phyloP scores from a whole-genome alignment of 2,888 invertebrate species.

The Flabesymbios commensalis region DNA sequence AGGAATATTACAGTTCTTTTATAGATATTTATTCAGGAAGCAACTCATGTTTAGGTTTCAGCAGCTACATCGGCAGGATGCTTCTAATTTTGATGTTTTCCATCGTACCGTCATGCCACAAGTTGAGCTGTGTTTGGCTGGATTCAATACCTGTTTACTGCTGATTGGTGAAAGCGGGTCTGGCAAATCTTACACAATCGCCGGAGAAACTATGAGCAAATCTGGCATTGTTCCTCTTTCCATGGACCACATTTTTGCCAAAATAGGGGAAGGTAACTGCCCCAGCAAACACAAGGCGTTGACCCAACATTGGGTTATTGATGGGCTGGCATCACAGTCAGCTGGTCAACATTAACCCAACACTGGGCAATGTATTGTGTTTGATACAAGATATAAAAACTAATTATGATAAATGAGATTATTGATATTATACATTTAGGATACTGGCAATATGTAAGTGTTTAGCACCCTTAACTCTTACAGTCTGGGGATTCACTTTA shows the following conservation, averaged over 20 bases:
- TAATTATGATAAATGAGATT: too few species aligned
- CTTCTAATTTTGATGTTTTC: constrained; percentile 49
- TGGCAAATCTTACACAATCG: constrained; percentile 53
- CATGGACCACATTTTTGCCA: constrained; percentile 49
- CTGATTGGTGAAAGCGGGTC: constrained; percentile 53
- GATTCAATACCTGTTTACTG: constrained; percentile 54
- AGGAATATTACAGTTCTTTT: too few species aligned
- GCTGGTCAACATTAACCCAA: too few species aligned
- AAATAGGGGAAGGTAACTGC: constrained; percentile 34
- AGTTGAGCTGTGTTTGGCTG: constrained; percentile 50
- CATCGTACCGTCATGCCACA: constrained; percentile 45
- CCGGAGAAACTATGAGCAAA: constrained; percentile 45
- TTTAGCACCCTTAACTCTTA: too few species aligned
- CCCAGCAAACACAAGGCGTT: neutral
- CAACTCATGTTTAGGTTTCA: constrained; percentile 52
- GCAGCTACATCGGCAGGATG: constrained; percentile 43
- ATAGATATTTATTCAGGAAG: too few species aligned
- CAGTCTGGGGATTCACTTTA: too few species aligned
- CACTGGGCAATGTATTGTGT: too few species aligned
- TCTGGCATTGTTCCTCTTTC: constrained; percentile 50
- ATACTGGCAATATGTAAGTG: too few species aligned
- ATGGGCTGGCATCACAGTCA: too few species aligned
- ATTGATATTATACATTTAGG: too few species aligned
- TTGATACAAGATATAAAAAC: too few species aligned
- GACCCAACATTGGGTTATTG: too few species aligned